Evolutionary conservation across 1,140 invertebrate species (phyloP).

Genomic region (Trissolcus basalis): DNA sequence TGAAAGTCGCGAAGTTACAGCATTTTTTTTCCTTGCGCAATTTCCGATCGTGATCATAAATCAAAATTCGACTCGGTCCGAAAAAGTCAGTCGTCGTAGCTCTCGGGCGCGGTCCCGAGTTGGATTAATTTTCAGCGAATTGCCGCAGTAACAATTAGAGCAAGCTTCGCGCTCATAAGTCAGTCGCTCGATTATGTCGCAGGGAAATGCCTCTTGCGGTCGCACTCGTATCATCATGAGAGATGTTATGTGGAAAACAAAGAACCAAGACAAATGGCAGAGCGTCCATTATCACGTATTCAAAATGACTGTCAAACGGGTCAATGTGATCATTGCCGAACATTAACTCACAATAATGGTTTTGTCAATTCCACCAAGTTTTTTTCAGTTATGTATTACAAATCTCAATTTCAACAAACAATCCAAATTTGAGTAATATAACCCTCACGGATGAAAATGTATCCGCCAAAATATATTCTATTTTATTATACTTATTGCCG

Average conservation of each 20-base stretch:
- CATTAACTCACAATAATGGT: too few species aligned
- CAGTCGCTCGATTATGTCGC: conserved; percentile 64
- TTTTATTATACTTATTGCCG: too few species aligned
- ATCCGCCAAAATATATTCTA: too few species aligned
- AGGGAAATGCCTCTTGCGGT: conserved; percentile 65
- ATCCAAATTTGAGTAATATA: too few species aligned
- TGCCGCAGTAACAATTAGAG: conserved; percentile 67
- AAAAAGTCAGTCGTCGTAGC: conserved; percentile 21
- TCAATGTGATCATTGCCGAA: conserved; percentile 34
- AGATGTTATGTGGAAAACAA: conserved; percentile 57
- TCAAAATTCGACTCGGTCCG: conserved; percentile 36
- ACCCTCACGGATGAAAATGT: too few species aligned
- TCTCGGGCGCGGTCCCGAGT: conserved; percentile 20
- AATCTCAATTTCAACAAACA: background rate
- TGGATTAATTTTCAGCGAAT: conserved; percentile 59
- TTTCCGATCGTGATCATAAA: conserved; percentile 50
- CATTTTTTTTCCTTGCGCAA: conserved; percentile 38
- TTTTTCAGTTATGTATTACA: conserved; percentile 15
- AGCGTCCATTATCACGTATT: conserved; percentile 45
- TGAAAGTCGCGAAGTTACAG: conserved; percentile 48
- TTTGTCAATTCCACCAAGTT: background rate
- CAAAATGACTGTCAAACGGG: conserved; percentile 42
- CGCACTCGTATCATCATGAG: conserved; percentile 60
- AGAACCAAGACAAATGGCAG: conserved; percentile 10
- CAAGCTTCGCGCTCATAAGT: conserved; percentile 63